phyloP scores from a whole-genome alignment of 2,113 vertebrate species.

The Chionodraco myersi region DNA sequence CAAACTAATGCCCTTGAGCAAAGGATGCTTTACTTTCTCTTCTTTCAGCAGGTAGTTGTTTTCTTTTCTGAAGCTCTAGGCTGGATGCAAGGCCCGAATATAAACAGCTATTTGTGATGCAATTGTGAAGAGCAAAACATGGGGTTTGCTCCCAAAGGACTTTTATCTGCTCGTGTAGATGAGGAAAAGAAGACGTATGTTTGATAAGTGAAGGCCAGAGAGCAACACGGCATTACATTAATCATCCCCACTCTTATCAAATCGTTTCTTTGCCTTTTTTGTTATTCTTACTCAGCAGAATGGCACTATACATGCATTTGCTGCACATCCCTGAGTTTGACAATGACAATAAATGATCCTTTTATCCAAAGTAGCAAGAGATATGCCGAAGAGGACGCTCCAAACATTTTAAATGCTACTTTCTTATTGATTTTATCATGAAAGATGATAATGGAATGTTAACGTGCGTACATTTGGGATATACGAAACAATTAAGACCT shows the following conservation, averaged over 20 bases:
- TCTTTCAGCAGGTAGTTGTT: background rate
- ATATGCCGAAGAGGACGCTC: background rate
- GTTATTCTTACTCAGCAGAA: too few species aligned
- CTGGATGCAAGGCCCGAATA: background rate
- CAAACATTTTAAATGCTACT: background rate
- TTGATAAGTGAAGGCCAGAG: background rate
- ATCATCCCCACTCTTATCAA: too few species aligned
- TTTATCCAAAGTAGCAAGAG: too few species aligned
- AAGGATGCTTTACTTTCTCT: background rate
- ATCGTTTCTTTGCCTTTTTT: too few species aligned
- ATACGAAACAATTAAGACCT: background rate
- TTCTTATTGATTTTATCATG: background rate
- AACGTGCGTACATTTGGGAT: background rate
- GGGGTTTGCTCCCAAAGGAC: background rate
- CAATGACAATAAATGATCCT: too few species aligned
- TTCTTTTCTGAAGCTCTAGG: background rate
- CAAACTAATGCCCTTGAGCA: background rate
- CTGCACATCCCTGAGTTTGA: too few species aligned
- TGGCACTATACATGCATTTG: too few species aligned
- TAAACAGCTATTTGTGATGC: constrained; percentile 4
- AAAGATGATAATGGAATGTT: background rate
- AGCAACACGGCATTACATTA: background rate
- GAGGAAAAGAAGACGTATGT: background rate
- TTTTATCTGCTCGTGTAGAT: background rate
- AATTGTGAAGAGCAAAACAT: background rate